phyloP scores from a whole-genome alignment of 2,888 invertebrate genomes.

The Brenthis ino region DNA sequence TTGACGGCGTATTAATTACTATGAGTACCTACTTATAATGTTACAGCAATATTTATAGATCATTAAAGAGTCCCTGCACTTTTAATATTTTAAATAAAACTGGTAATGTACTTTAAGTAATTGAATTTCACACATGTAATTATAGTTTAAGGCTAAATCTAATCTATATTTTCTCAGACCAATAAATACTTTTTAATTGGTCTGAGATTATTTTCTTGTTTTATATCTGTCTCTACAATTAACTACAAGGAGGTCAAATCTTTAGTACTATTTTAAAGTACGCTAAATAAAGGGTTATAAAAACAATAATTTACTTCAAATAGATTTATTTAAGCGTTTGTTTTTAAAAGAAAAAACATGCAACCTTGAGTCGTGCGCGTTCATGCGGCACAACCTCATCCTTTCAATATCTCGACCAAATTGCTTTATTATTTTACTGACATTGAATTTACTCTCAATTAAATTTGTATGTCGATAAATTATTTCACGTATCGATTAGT shows the following conservation, averaged over 20 bases:
- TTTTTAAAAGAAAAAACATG: constrained; percentile 19
- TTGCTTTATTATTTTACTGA: constrained; percentile 39
- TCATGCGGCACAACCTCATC: constrained; percentile 42
- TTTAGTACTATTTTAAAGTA: background rate
- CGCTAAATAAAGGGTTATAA: background rate
- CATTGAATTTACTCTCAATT: constrained; percentile 38
- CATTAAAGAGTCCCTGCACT: no score
- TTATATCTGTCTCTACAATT: background rate
- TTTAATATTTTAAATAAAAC: no score
- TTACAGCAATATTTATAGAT: no score
- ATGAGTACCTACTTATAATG: no score
- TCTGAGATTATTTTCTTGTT: background rate
- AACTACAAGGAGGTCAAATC: background rate
- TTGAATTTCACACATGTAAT: no score
- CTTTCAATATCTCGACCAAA: constrained; percentile 47
- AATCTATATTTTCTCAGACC: background rate
- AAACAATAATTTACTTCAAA: constrained; percentile 8
- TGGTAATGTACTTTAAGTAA: no score
- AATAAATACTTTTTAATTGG: no score
- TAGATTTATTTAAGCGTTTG: constrained; percentile 13
- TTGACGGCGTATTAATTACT: no score
- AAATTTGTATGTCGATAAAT: constrained; percentile 22
- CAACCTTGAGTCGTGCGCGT: constrained; percentile 35
- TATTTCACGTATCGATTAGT: constrained; percentile 34
- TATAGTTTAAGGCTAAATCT: background rate